These are phyloP conservation scores for Hoplodrina blanda DNA, from an alignment of 2,888 invertebrate genomes.

Conservation along the genomic window DNA sequence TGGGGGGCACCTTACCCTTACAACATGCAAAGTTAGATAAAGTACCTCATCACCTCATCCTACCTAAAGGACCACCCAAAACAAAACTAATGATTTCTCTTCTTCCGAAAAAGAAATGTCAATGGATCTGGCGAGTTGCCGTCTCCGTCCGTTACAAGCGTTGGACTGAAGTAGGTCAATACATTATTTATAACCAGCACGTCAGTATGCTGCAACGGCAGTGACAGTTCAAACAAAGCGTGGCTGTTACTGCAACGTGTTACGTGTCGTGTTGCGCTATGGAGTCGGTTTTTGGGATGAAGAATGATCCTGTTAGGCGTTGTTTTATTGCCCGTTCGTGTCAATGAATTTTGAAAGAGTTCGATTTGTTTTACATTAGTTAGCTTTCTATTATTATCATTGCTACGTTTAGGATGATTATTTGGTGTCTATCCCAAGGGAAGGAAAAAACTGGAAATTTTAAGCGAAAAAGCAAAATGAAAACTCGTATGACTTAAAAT, in stretches of 20 bases:
- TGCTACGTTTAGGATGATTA: neutral
- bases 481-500: neutral
- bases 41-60: no score
- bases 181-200: conserved; percentile 84
- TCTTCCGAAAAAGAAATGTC: conserved; percentile 48
- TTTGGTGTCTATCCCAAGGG: neutral
- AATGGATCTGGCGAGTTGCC: conserved; percentile 57
- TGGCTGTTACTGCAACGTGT: conserved; percentile 43
- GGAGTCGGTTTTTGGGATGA: neutral
- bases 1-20: no score
- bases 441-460: neutral
- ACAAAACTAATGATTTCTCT: conserved; percentile 21
- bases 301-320: neutral
- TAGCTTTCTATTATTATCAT: conserved; percentile 7
- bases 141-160: conserved; percentile 35
- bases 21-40: no score
- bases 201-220: conserved; percentile 72
- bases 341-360: neutral
- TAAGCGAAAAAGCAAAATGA: neutral
- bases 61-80: neutral
- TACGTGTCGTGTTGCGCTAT: conserved; percentile 23
- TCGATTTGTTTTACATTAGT: neutral
- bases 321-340: conserved; percentile 19
- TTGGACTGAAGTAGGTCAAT: conserved; percentile 81
- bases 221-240: conserved; percentile 61